These are phyloP conservation scores for Empidonax alnorum DNA, from an alignment of 2,113 vertebrate species.

Conservation along the genomic window DNA sequence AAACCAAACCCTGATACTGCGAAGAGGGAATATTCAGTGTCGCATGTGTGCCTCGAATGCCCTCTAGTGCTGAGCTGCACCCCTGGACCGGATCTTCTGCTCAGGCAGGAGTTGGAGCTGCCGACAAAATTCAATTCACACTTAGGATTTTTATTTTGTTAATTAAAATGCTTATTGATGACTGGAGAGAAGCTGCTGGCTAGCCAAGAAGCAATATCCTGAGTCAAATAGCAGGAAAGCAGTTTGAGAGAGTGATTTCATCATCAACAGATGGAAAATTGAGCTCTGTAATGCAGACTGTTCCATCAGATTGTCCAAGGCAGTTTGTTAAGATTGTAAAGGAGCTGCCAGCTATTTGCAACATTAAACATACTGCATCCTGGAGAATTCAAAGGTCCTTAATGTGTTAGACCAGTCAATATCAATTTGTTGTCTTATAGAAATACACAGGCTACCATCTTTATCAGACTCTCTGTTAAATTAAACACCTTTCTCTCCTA, in stretches of 20 bases:
- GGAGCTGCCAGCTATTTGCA: constrained; percentile 9
- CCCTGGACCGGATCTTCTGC: neutral
- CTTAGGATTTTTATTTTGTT: constrained; percentile 28
- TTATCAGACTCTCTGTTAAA: neutral
- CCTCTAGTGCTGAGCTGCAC: constrained; percentile 52
- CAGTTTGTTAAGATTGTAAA: constrained; percentile 3
- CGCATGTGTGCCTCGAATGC: constrained; percentile 25
- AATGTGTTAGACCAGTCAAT: constrained; percentile 18
- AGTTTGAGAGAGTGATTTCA: constrained; percentile 38
- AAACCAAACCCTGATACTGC: accelerated
- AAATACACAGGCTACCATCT: neutral
- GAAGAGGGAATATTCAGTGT: neutral
- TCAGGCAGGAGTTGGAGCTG: neutral
- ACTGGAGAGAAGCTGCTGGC: neutral
- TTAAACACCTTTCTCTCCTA: neutral
- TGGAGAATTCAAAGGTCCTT: constrained; percentile 1
- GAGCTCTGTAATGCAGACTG: constrained; percentile 18
- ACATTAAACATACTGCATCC: neutral
- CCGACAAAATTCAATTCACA: neutral
- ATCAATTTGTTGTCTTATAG: neutral
- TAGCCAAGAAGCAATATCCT: constrained; percentile 27
- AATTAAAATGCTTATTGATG: constrained; percentile 55
- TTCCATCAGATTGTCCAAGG: constrained; percentile 2
- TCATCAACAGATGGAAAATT: constrained; percentile 19
- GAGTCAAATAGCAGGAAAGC: constrained; percentile 38